Evolutionary conservation across 2,797 vertebrate species (phyloP).

Genomic region (Neoniphon sammara): DNA sequence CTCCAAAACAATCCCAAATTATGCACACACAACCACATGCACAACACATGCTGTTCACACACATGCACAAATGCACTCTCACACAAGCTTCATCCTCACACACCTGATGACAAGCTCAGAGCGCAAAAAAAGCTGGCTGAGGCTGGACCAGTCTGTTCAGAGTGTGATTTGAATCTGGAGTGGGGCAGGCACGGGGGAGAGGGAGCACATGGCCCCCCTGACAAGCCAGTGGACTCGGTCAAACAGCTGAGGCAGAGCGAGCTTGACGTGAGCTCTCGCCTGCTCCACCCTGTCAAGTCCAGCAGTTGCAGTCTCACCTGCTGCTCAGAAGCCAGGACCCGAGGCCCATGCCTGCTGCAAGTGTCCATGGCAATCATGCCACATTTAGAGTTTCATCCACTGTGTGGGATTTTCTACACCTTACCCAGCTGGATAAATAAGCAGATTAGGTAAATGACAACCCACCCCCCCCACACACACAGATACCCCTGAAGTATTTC

Average conservation of each 20-base stretch:
- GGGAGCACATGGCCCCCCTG: conserved; percentile 9
- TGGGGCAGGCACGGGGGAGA: conserved; percentile 8
- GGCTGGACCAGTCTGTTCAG: conserved; percentile 37
- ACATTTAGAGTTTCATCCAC: neutral
- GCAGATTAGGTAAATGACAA: neutral
- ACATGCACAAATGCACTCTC: conserved; percentile 6
- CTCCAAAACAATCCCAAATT: conserved; percentile 10
- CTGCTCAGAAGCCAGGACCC: conserved; percentile 39
- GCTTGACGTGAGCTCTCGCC: conserved; percentile 28
- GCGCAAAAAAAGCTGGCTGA: conserved; percentile 6
- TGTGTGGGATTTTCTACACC: neutral
- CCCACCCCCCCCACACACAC: too few relatives aligned
- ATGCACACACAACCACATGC: neutral
- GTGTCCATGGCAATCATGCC: conserved; percentile 3
- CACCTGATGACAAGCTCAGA: conserved; percentile 51
- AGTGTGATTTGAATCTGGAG: conserved; percentile 34
- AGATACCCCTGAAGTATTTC: too few relatives aligned
- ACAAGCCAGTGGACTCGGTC: conserved; percentile 30
- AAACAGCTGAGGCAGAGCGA: conserved; percentile 22
- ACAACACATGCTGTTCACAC: neutral
- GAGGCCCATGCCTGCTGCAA: conserved; percentile 17
- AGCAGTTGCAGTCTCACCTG: conserved; percentile 58
- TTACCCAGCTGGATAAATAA: neutral
- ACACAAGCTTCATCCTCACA: conserved; percentile 29
- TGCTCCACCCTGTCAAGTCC: conserved; percentile 38